Conservation (phyloP, 1,140 invertebrate genomes). For the Eciton burchellii region DNA sequence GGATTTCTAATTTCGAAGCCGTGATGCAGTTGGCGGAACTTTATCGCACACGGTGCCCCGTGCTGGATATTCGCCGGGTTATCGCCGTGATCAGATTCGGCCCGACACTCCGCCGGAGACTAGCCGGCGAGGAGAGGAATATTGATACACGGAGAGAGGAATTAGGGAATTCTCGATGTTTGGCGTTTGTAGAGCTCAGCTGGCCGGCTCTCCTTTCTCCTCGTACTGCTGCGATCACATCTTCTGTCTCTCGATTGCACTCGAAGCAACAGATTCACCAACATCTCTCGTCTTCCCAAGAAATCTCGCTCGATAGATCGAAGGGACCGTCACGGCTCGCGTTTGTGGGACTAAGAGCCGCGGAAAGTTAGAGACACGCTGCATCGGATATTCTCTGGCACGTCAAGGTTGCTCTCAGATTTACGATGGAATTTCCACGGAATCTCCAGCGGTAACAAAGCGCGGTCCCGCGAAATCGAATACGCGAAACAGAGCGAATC, state of each 20-base stretch:
- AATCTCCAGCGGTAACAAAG: not conserved
- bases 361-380: not conserved
- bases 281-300: not conserved
- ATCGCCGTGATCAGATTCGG: conserved; percentile 53
- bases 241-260: not conserved
- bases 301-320: not conserved
- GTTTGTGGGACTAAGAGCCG: not conserved
- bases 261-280: not conserved
- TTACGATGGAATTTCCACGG: not conserved
- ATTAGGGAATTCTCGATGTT: conserved; percentile 15
- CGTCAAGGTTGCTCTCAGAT: not conserved
- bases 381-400: not conserved
- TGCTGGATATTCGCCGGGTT: conserved; percentile 43
- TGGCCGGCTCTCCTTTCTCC: not conserved
- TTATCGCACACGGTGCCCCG: conserved; percentile 42
- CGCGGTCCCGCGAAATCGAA: conserved; percentile 25
- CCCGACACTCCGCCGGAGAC: conserved; percentile 24
- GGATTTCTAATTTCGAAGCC: conserved; percentile 76
- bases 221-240: not conserved
- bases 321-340: not conserved
- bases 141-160: conserved; percentile 5
- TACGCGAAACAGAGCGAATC: conserved; percentile 41
- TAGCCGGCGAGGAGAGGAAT: not conserved
- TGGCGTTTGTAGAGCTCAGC: not conserved
- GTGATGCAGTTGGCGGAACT: conserved; percentile 65